phyloP scores from a whole-genome alignment of 2,113 vertebrate genomes.

The Rhinolophus sinicus region DNA sequence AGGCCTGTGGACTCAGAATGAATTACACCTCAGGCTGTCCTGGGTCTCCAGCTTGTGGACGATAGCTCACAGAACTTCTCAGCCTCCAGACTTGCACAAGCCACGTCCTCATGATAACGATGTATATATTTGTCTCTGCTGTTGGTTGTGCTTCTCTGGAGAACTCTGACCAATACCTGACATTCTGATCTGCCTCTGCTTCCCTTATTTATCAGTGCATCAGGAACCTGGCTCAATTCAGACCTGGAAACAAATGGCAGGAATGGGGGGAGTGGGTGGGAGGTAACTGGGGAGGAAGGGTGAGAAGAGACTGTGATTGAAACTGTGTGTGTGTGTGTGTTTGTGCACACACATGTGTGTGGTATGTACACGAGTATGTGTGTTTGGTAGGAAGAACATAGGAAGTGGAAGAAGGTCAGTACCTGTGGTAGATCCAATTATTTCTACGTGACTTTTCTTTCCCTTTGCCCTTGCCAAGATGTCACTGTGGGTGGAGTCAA shows the following conservation, averaged over 20 bases:
- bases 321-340: not conserved
- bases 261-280: accelerated
- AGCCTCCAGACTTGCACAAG: not conserved
- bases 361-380: not conserved
- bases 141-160: not conserved
- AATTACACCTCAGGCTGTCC: not conserved
- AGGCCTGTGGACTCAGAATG: not conserved
- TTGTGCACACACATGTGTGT: no score
- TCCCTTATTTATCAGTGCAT: not conserved
- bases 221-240: not conserved
- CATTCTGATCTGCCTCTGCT: not conserved
- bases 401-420: not conserved
- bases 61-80: not conserved
- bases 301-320: not conserved
- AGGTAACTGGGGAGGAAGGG: not conserved
- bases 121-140: not conserved
- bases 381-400: not conserved
- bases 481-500: accelerated
- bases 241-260: not conserved
- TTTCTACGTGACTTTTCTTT: accelerated
- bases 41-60: not conserved
- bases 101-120: not conserved
- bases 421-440: accelerated
- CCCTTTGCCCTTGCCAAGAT: not conserved
- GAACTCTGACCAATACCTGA: not conserved